Evolutionary conservation across 2,113 vertebrate genomes (phyloP), one percentile per base, ranked within the genome.

Genomic region (Nyctibius bracteatus): DNA sequence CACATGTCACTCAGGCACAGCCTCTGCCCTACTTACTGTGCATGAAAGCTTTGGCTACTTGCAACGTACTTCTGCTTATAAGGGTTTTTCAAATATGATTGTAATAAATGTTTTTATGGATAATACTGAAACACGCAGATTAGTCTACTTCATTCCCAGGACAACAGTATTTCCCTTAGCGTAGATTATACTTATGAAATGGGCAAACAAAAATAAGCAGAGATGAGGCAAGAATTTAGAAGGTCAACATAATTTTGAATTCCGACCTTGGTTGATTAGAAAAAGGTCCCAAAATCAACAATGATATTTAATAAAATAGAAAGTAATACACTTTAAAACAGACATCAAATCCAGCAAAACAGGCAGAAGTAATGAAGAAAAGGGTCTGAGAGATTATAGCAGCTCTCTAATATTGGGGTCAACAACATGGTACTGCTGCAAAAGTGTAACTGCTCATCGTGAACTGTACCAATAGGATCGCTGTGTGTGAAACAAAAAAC

Each of bases 1-100:
- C 22, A 39, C 25, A 12, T 0, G 0, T 19, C 16, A 31, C 41
- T 18, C 1, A 1, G 28, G 28, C 33, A 46, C 63, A 70, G 46
- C 55, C 55, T 87, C 87, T 79, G 52, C 35, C 39, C 78, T 49
- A 12, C 18, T 19, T 18, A 44, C 15, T 8, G 4, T 1, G 4
- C 6, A 2, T 8, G 35, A 67, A 75, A 82, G 5, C 33, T 78
- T 41, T 10, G 54, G 18, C 30, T 30, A 19, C 27, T 41, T 70
- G 24, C 31, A n/a, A 71, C 2, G 8, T 22, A 62, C 12, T 81
- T 24, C 11, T 9, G 14, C 61, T 70, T 66, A 59, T 31, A 57
- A 21, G 5, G 7, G 10, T 7, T 58, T 82, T 57, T 59, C 39
- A 71, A 81, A 62, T 15, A 55, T 0, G 0, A 75, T 5, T 43